phyloP scores from a whole-genome alignment of 2,113 vertebrate genomes.

The Seriola dumerili region DNA sequence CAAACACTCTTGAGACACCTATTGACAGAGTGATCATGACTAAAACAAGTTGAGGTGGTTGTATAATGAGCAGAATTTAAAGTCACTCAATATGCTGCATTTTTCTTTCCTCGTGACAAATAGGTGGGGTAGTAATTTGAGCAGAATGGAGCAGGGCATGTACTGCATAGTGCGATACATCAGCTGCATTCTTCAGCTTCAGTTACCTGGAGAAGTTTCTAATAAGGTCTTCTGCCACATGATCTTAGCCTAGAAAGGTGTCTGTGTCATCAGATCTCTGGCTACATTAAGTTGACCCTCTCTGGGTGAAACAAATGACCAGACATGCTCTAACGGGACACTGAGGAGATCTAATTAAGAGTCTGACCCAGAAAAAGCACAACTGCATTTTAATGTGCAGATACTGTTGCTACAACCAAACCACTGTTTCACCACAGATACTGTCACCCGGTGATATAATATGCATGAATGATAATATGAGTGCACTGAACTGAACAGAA shows the following conservation, averaged over 20 bases:
- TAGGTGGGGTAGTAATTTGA: constrained; percentile 12
- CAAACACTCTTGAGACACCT: constrained; percentile 94
- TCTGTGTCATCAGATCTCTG: constrained; percentile 68
- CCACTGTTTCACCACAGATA: constrained; percentile 19
- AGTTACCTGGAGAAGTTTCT: constrained; percentile 51
- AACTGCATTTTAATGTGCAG: not conserved
- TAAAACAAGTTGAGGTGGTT: constrained; percentile 2
- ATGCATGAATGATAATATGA: constrained; percentile 15
- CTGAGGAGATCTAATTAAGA: constrained; percentile 50
- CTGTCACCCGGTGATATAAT: not conserved
- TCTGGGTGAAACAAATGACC: constrained; percentile 60
- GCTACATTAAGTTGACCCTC: constrained; percentile 62
- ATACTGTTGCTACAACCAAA: constrained; percentile 60
- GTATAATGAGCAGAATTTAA: not conserved
- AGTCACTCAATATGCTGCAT: not conserved
- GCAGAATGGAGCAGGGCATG: not conserved
- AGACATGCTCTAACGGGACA: constrained; percentile 22
- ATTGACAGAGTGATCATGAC: constrained; percentile 58
- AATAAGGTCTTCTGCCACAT: constrained; percentile 59
- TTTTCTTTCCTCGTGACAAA: not conserved
- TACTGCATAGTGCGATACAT: not conserved
- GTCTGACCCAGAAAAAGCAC: constrained; percentile 6
- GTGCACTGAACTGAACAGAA: not conserved
- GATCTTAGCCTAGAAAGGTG: constrained; percentile 61
- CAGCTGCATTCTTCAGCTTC: constrained; percentile 48